These are phyloP conservation scores for Aspidapion aeneum DNA, from an alignment of 2,888 invertebrate species.

Conservation along the genomic window DNA sequence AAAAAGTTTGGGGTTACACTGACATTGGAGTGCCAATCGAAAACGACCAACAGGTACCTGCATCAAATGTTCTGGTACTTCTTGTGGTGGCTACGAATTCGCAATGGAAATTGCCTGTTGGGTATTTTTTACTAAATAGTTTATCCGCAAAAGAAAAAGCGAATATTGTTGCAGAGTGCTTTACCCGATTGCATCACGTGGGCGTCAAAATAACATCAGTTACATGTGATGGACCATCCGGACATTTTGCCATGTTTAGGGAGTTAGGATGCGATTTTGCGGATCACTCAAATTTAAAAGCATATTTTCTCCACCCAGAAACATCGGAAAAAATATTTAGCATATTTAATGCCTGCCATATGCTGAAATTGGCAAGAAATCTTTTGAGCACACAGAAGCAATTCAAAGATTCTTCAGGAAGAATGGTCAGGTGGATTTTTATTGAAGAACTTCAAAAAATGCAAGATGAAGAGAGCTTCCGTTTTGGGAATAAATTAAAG, in stretches of 20 bases:
- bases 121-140: conserved; percentile 27
- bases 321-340: conserved; percentile 10
- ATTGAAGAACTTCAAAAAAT: not conserved
- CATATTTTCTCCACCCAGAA: conserved; percentile 9
- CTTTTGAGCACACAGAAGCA: not conserved
- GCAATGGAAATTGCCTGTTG: conserved; percentile 30
- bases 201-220: conserved; percentile 18
- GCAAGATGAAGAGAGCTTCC: not conserved
- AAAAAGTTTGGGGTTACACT: conserved; percentile 22
- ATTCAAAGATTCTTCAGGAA: conserved; percentile 3
- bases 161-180: conserved; percentile 21
- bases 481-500: conserved; percentile 19
- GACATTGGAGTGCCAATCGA: conserved; percentile 18
- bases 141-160: conserved; percentile 23
- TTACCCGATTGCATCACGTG: conserved; percentile 18
- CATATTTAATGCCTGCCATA: conserved; percentile 15
- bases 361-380: conserved; percentile 14
- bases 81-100: conserved; percentile 24
- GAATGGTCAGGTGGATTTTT: not conserved
- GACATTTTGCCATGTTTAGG: conserved; percentile 17
- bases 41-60: conserved; percentile 18
- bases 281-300: conserved; percentile 6
- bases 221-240: conserved; percentile 26
- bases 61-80: conserved; percentile 28
- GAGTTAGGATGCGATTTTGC: conserved; percentile 13